Percentiles rank a stretch among this genome's conserved stretches.
phyloP scores from a whole-genome alignment of 2,113 vertebrate species.

The Phaetusa simplex region DNA sequence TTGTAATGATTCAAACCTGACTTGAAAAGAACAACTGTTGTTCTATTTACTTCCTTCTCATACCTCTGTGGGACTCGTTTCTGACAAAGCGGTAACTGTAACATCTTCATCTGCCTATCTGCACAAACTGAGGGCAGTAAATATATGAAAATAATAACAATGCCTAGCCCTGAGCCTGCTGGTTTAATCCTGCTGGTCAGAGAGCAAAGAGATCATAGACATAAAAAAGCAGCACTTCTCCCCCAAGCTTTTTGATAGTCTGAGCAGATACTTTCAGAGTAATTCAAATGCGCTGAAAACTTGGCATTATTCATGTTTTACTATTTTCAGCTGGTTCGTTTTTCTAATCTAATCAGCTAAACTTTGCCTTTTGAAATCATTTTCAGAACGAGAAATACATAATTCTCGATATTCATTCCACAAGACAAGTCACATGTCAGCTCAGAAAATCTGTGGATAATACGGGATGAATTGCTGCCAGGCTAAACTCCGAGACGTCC shows the following conservation, averaged over 20 bases:
- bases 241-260: neutral
- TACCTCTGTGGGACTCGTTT: neutral
- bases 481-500: rapidly evolving
- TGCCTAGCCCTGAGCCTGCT: neutral
- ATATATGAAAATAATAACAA: neutral
- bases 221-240: neutral
- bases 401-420: neutral
- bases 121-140: neutral
- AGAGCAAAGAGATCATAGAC: neutral
- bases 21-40: neutral
- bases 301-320: neutral
- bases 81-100: neutral
- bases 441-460: neutral
- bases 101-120: neutral
- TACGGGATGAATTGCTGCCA: neutral
- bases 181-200: neutral
- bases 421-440: neutral
- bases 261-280: neutral
- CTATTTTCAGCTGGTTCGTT: conserved; percentile 2
- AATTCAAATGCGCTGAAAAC: neutral
- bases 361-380: neutral
- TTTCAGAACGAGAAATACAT: neutral
- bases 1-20: neutral
- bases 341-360: conserved; percentile 5
- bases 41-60: neutral